A percentile compares a stretch with the other conserved stretches of the same genome.
These are phyloP conservation scores for Ophiothrix spiculata DNA, from an alignment of 35 echinoderm and acorn worm species.

Conservation along the genomic window DNA sequence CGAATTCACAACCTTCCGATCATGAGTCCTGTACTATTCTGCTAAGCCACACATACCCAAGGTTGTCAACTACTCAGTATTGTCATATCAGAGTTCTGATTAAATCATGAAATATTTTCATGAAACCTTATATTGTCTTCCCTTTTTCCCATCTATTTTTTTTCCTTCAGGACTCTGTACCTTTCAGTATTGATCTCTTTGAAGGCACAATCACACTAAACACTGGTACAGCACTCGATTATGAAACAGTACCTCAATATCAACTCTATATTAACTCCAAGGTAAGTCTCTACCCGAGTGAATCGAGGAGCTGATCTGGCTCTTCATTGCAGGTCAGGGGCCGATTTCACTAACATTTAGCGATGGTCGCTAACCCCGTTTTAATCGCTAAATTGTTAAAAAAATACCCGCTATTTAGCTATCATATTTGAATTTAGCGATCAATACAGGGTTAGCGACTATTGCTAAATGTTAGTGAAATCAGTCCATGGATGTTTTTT, in stretches of 20 bases:
- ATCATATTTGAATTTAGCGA: no score
- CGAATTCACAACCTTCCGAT: not conserved
- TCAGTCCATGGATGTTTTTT: no score
- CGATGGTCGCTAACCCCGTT: no score
- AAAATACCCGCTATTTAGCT: no score
- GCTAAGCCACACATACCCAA: not conserved
- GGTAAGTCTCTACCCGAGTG: not conserved
- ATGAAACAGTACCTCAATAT: not conserved
- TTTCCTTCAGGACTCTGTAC: not conserved
- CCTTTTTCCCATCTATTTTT: not conserved
- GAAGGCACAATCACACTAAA: not conserved
- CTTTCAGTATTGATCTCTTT: not conserved
- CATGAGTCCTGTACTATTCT: not conserved
- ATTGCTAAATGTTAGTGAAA: no score
- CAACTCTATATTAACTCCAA: not conserved
- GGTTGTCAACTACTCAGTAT: not conserved
- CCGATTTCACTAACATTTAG: no score
- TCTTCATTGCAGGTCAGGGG: no score
- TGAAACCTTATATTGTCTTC: not conserved
- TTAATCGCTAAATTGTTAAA: no score
- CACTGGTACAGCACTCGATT: not conserved
- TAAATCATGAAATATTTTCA: not conserved
- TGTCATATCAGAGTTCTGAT: no score
- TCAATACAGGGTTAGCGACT: no score
- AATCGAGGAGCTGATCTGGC: no score